Conservation (phyloP, 1,140 invertebrate genomes). For the Nautilus pompilius region DNA sequence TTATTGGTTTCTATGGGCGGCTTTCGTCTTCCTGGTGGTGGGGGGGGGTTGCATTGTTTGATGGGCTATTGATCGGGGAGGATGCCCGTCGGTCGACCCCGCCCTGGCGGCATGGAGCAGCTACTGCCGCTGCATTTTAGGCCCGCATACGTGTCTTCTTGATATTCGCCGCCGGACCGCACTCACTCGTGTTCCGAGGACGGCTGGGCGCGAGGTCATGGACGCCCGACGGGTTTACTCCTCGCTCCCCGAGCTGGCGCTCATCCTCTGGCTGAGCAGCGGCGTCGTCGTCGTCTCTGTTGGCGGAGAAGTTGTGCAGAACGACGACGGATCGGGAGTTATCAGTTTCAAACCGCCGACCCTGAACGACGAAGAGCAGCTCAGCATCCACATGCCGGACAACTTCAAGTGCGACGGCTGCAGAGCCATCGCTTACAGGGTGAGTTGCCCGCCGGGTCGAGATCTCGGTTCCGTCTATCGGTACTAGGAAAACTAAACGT, state of each 20-base stretch:
- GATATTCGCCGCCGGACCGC: not conserved
- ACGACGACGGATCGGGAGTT: not conserved
- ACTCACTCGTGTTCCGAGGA: not conserved
- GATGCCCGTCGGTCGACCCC: too few relatives aligned
- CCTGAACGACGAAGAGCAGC: constrained; percentile 44
- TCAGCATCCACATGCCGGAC: constrained; percentile 43
- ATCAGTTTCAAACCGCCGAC: constrained; percentile 28
- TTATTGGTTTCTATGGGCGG: too few relatives aligned
- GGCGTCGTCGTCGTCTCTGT: not conserved
- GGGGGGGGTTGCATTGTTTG: too few relatives aligned
- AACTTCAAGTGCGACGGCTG: constrained; percentile 51
- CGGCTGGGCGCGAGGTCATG: not conserved
- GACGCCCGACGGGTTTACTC: not conserved
- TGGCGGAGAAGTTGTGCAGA: not conserved
- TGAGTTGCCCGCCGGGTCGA: too few relatives aligned
- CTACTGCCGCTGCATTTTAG: too few relatives aligned
- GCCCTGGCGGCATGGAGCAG: too few relatives aligned
- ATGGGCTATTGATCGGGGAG: too few relatives aligned
- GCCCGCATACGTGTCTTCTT: too few relatives aligned
- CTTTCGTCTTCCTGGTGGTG: too few relatives aligned
- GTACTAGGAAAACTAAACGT: too few relatives aligned
- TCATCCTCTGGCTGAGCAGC: not conserved
- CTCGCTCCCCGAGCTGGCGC: not conserved
- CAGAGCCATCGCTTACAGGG: constrained; percentile 39
- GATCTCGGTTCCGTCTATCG: too few relatives aligned